Evolutionary conservation across 1,140 invertebrate genomes (phyloP).

Genomic region (Oncopeltus fasciatus): DNA sequence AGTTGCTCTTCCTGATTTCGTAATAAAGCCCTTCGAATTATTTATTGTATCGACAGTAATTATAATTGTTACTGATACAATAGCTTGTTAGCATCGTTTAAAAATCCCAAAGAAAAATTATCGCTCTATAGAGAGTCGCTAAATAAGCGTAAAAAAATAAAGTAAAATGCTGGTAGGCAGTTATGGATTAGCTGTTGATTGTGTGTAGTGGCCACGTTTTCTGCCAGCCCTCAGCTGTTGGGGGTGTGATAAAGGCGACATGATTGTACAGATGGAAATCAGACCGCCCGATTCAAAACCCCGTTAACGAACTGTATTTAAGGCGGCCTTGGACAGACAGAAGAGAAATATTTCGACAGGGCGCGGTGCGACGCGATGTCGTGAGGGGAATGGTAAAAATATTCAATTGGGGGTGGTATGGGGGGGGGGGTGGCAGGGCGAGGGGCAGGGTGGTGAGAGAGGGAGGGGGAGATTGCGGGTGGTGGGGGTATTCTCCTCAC

Average conservation of each 20-base stretch:
- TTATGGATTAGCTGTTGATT: background rate
- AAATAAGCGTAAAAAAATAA: too few relatives aligned
- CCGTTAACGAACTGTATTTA: slow-evolving; percentile 6
- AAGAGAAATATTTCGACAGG: slow-evolving; percentile 2
- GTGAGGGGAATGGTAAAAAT: slow-evolving; percentile 9
- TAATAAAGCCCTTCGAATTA: too few relatives aligned
- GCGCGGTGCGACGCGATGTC: background rate
- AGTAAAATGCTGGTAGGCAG: too few relatives aligned
- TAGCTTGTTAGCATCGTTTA: too few relatives aligned
- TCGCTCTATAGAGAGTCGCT: too few relatives aligned
- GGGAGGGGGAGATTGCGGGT: too few relatives aligned
- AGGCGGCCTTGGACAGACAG: background rate
- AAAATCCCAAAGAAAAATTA: too few relatives aligned
- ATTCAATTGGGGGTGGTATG: background rate
- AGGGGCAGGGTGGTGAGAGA: too few relatives aligned
- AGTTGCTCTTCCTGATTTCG: too few relatives aligned
- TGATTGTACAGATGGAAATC: background rate
- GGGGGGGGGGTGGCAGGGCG: background rate
- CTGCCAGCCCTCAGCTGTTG: too few relatives aligned
- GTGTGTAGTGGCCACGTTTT: background rate
- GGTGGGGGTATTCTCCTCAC: background rate
- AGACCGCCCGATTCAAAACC: slow-evolving; percentile 1
- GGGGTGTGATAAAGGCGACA: background rate
- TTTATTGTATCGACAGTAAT: too few relatives aligned
- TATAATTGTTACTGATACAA: too few relatives aligned